phyloP scores from a whole-genome alignment of 1,140 invertebrate genomes.

The Hycleus cichorii region DNA sequence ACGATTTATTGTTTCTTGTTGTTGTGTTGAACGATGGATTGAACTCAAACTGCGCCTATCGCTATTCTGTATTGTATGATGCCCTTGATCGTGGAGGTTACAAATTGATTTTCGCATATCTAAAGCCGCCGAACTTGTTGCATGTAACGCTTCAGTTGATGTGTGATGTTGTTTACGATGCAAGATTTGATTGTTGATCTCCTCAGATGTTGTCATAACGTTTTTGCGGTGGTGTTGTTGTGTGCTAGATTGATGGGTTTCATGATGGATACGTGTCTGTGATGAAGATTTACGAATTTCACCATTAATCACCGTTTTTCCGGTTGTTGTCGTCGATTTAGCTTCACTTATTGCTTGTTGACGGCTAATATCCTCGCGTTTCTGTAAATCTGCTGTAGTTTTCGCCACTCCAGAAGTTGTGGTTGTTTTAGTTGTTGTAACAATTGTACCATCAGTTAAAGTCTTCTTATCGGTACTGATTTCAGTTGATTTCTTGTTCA shows the following conservation, averaged over 20 bases:
- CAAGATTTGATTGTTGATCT: slow-evolving; percentile 66
- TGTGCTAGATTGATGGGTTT: slow-evolving; percentile 16
- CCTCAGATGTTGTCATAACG: slow-evolving; percentile 62
- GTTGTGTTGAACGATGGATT: slow-evolving; percentile 55
- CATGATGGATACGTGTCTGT: slow-evolving; percentile 24
- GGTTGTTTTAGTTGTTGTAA: slow-evolving; percentile 46
- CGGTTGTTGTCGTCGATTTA: slow-evolving; percentile 6
- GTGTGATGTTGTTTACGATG: slow-evolving; percentile 59
- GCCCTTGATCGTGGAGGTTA: slow-evolving; percentile 63
- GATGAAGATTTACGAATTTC: slow-evolving; percentile 33
- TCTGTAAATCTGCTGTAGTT: slow-evolving; percentile 19
- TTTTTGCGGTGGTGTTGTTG: slow-evolving; percentile 50
- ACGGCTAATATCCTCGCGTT: slow-evolving; percentile 4
- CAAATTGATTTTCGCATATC: slow-evolving; percentile 71
- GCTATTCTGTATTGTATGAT: slow-evolving; percentile 48
- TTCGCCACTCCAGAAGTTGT: slow-evolving; percentile 30
- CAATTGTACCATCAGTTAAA: slow-evolving; percentile 47
- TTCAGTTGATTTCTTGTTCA: slow-evolving; percentile 28
- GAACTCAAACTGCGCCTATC: slow-evolving; percentile 70
- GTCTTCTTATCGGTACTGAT: slow-evolving; percentile 41
- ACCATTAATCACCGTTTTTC: slow-evolving; percentile 1
- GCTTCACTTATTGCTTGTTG: slow-evolving; percentile 16
- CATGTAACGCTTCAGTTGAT: slow-evolving; percentile 45
- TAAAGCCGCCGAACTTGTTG: slow-evolving; percentile 60
- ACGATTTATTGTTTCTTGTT: slow-evolving; percentile 37